A percentile compares a stretch with the other conserved stretches of the same genome.
Evolutionary conservation across 2,113 vertebrate species (phyloP).

Genomic region (Mungos mungo): DNA sequence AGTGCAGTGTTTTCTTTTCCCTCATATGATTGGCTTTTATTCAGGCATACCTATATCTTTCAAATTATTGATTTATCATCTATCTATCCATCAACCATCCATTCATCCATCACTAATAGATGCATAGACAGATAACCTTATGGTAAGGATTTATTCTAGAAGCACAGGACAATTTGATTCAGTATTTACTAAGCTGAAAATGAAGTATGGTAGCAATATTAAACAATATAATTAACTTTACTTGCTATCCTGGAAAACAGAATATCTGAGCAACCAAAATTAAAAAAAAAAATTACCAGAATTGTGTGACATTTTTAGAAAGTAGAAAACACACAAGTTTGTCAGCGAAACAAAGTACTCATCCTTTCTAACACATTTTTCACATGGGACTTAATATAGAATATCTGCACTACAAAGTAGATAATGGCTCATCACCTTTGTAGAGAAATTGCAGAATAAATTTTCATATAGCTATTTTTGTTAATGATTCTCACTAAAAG

Average conservation of each 20-base stretch:
- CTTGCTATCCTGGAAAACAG: background rate
- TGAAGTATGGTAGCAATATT: background rate
- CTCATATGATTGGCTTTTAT: background rate
- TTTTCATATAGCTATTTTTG: constrained; percentile 22
- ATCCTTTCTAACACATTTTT: background rate
- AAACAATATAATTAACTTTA: background rate
- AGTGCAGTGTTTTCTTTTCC: background rate
- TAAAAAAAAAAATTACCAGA: background rate
- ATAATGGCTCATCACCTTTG: background rate
- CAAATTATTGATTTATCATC: background rate
- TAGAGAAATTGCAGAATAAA: constrained; percentile 1
- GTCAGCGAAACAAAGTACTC: background rate
- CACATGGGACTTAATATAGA: background rate
- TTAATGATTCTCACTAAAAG: constrained; percentile 6
- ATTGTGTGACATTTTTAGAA: background rate
- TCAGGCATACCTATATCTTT: background rate
- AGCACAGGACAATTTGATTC: background rate
- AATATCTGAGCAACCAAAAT: background rate
- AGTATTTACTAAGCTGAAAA: background rate
- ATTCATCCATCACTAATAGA: background rate
- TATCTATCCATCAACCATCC: background rate
- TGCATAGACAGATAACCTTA: background rate
- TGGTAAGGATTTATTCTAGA: background rate
- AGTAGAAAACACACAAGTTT: background rate
- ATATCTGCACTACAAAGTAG: background rate